Evolutionary conservation across 2,113 vertebrate genomes (phyloP), one percentile per base, ranked within the genome.

Genomic region (Leuciscus idus): DNA sequence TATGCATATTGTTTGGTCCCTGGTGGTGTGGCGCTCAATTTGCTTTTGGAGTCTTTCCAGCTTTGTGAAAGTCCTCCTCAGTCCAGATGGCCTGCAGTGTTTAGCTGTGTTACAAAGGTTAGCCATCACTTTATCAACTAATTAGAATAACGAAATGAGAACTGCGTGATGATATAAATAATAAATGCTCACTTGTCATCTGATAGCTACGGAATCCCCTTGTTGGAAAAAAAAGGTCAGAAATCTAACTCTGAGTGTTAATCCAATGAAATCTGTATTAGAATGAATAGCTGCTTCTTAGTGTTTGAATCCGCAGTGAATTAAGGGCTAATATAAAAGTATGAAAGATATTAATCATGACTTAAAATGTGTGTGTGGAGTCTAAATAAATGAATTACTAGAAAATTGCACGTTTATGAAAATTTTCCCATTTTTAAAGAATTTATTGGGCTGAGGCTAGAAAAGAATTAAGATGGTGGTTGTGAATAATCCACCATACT

Each of bases 61-160:
- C 39, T 84, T 85, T 64, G 77, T 87, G 75, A 75, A 39, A 84
- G 30, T 83, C 88, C 83, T 89, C 74, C 15, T 74, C 66, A 52
- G 84, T 74, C 86, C 90, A 92, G 88, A 92, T 92, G 89, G 89
- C 89, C 81, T 73, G 43, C 30, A 87, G 81, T 55, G 48, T 87
- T 91, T 81, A 85, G 70, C 87, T 74, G 33, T 78, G 57, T 87
- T 84, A 66, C 88, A 85, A 89, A 91, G 91, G 91, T 91, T 94
- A 92, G 89, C 90, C 77, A 79, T 79, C 85, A 89, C 85, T 86
- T 86, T 85, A 84, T 85, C 86, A 85, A 55, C 87, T 93, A 91
- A 93, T 92, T 92, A 91, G 73, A 90, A 89, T 89, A 89, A 87
- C 87, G 88, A 89, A 91, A 90, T 73, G 50, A 61, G 85, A 89